Conservation (phyloP, 2,888 invertebrate species). For the Pseudoips prasinana region DNA sequence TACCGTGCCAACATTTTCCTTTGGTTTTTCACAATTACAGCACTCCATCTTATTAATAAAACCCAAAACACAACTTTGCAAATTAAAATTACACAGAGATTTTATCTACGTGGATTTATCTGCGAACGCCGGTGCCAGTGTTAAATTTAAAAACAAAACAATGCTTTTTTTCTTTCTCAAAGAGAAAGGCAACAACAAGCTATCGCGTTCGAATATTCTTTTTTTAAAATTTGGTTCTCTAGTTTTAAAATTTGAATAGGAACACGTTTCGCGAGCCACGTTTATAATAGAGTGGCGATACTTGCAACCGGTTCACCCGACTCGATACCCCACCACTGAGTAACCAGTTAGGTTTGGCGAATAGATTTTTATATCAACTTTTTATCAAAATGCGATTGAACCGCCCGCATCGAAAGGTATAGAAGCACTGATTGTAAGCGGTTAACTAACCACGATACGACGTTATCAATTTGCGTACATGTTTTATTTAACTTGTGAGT, state of each 20-base stretch:
- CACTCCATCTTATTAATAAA: constrained; percentile 11
- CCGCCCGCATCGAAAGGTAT: constrained; percentile 9
- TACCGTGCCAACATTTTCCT: constrained; percentile 13
- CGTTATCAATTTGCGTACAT: constrained; percentile 6
- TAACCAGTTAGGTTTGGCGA: neutral
- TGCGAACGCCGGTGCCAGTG: no score
- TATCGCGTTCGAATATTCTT: no score
- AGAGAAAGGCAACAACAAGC: no score
- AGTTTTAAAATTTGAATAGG: no score
- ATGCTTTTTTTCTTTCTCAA: no score
- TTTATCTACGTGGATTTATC: no score
- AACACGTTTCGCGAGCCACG: neutral
- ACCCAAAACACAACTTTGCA: neutral
- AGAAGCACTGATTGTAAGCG: constrained; percentile 8
- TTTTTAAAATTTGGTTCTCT: no score
- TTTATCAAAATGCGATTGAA: constrained; percentile 10
- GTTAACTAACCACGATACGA: constrained; percentile 5
- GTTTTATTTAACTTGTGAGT: constrained; percentile 5
- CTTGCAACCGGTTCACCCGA: constrained; percentile 1
- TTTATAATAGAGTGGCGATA: neutral
- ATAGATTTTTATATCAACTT: neutral
- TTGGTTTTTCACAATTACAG: constrained; percentile 4
- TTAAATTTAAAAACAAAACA: no score
- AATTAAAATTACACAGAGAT: neutral
- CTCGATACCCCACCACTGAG: constrained; percentile 10